Percentiles rank a stretch among this genome's conserved stretches.
phyloP scores from a whole-genome alignment of 2,888 invertebrate species.

The Coleophora flavipennella region DNA sequence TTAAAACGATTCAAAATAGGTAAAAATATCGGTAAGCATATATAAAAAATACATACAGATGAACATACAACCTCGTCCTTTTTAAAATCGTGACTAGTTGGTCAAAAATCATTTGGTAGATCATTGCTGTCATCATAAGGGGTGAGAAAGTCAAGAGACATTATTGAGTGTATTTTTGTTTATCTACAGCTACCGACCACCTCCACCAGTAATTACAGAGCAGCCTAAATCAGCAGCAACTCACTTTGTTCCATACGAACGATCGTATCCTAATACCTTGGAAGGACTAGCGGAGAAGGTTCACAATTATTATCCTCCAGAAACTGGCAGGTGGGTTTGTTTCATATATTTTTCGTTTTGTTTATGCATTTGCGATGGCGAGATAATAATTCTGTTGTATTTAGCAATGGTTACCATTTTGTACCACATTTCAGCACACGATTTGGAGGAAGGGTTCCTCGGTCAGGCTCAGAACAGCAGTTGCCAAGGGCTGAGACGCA shows the following conservation, averaged over 20 bases:
- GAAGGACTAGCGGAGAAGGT: slow-evolving; percentile 95
- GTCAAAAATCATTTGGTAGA: no score
- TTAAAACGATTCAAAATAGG: no score
- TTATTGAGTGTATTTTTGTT: no score
- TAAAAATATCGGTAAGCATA: no score
- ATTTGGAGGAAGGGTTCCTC: slow-evolving; percentile 76
- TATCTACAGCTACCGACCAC: slow-evolving; percentile 78
- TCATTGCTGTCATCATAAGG: no score
- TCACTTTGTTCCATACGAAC: slow-evolving; percentile 89
- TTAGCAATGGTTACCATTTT: slow-evolving; percentile 10
- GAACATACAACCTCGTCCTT: no score
- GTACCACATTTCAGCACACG: slow-evolving; percentile 36
- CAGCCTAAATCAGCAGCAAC: slow-evolving; percentile 87
- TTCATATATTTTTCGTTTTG: neutral
- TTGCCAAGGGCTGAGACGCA: slow-evolving; percentile 87
- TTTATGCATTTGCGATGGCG: slow-evolving; percentile 21
- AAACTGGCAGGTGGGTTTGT: slow-evolving; percentile 43
- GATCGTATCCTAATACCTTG: slow-evolving; percentile 88
- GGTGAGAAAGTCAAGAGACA: no score
- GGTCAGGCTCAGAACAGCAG: slow-evolving; percentile 94
- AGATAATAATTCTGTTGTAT: slow-evolving; percentile 27
- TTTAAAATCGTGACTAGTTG: no score
- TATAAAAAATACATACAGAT: no score
- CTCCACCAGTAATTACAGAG: slow-evolving; percentile 91
- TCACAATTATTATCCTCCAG: slow-evolving; percentile 83